Percentiles rank a stretch among this genome's conserved stretches.
These are phyloP conservation scores for Holacanthus passer DNA, from an alignment of 2,113 vertebrate species.

Conservation along the genomic window DNA sequence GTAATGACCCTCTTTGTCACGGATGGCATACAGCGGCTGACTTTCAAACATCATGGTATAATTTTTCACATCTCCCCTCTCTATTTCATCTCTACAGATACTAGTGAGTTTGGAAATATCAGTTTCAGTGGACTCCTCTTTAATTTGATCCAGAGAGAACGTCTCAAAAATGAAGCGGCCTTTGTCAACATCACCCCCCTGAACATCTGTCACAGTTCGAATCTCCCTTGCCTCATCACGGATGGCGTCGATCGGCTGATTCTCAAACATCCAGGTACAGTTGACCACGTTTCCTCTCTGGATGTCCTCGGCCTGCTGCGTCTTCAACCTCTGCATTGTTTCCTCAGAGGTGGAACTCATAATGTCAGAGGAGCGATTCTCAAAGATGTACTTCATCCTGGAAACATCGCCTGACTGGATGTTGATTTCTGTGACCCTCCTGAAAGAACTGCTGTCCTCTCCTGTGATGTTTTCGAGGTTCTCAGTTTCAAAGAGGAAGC, in stretches of 20 bases:
- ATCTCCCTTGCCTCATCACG: constrained; percentile 76
- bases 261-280: constrained; percentile 93
- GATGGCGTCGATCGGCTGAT: constrained; percentile 89
- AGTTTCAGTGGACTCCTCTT: constrained; percentile 82
- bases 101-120: constrained; percentile 80
- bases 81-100: constrained; percentile 82
- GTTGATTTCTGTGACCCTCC: constrained; percentile 86
- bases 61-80: constrained; percentile 91
- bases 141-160: constrained; percentile 90
- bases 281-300: constrained; percentile 90
- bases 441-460: constrained; percentile 85
- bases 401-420: constrained; percentile 92
- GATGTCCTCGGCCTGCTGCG: constrained; percentile 88
- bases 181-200: constrained; percentile 90
- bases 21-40: constrained; percentile 92
- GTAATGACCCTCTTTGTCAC: constrained; percentile 91
- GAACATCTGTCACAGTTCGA: constrained; percentile 88
- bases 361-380: constrained; percentile 90
- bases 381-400: constrained; percentile 91
- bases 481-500: constrained; percentile 94
- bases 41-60: constrained; percentile 95
- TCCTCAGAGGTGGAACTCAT: constrained; percentile 89
- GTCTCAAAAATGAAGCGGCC: constrained; percentile 93
- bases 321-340: constrained; percentile 88
- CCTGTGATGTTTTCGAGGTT: constrained; percentile 90